Conservation (phyloP, 2,888 invertebrate genomes). For the Sinodicranocentrus sp. region DNA sequence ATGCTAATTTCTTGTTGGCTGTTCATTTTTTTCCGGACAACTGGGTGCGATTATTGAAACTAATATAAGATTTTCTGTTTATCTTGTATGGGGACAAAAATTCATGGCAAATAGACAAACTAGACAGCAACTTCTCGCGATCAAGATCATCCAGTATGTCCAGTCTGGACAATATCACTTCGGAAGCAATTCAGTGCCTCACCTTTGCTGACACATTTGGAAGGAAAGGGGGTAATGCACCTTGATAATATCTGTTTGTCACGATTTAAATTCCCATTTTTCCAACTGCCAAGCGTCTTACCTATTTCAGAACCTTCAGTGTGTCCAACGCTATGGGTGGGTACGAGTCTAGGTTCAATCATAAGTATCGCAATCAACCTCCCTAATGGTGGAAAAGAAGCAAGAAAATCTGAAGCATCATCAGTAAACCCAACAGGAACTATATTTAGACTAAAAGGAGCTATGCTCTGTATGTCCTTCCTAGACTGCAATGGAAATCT, state of each 20-base stretch:
- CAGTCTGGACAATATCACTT: slow-evolving; percentile 97
- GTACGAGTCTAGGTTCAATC: slow-evolving; percentile 97
- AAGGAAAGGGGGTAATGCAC: slow-evolving; percentile 91
- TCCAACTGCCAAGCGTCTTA: no score
- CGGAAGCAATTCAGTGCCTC: slow-evolving; percentile 97
- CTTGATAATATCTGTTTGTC: background rate
- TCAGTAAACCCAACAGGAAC: slow-evolving; percentile 93
- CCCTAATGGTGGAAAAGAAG: slow-evolving; percentile 85
- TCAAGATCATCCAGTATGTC: slow-evolving; percentile 99
- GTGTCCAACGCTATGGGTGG: slow-evolving; percentile 97
- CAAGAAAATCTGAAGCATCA: slow-evolving; percentile 90
- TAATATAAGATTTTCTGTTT: slow-evolving; percentile 31
- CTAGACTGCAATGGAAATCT: slow-evolving; percentile 96
- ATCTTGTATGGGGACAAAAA: background rate
- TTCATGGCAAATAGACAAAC: slow-evolving; percentile 85
- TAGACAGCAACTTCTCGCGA: slow-evolving; percentile 97
- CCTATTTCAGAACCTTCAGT: slow-evolving; percentile 89
- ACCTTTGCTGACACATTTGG: slow-evolving; percentile 97
- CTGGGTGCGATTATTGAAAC: slow-evolving; percentile 5
- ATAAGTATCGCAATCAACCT: slow-evolving; percentile 92
- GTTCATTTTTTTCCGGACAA: background rate
- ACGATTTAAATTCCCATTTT: background rate
- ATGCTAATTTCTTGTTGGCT: slow-evolving; percentile 4
- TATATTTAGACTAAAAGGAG: slow-evolving; percentile 96
- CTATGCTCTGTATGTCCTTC: slow-evolving; percentile 96